These are phyloP conservation scores for Micropterix aruncella DNA, from an alignment of 2,888 invertebrate species.

Conservation along the genomic window DNA sequence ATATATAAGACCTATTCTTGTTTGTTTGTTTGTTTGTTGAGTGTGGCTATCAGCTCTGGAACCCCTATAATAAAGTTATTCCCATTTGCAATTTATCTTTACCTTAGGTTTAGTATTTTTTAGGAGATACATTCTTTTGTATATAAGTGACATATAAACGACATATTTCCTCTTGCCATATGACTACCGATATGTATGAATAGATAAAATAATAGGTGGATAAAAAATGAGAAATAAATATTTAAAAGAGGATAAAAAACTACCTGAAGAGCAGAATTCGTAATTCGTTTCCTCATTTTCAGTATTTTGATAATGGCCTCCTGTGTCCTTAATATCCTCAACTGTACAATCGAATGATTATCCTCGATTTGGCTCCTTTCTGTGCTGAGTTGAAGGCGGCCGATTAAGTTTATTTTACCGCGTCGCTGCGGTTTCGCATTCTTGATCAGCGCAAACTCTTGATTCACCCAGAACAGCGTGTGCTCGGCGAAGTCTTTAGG, in stretches of 20 bases:
- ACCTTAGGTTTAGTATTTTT: too few relatives aligned
- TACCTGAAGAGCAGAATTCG: conserved; percentile 85
- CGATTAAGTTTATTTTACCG: conserved; percentile 94
- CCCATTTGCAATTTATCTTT: too few relatives aligned
- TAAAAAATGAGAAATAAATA: conserved; percentile 4
- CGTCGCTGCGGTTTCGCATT: conserved; percentile 89
- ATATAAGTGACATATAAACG: too few relatives aligned
- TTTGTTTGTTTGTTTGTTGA: too few relatives aligned
- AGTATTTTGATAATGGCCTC: conserved; percentile 98
- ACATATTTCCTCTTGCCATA: too few relatives aligned
- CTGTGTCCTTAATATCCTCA: conserved; percentile 84
- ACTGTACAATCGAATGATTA: conserved; percentile 95
- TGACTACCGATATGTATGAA: too few relatives aligned
- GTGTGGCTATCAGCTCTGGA: too few relatives aligned
- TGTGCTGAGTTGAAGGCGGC: conserved; percentile 86
- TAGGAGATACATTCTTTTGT: too few relatives aligned
- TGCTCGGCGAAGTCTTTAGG: conserved; percentile 91
- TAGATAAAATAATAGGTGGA: too few relatives aligned
- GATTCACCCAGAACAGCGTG: conserved; percentile 92
- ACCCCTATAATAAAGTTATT: too few relatives aligned
- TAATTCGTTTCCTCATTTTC: conserved; percentile 93
- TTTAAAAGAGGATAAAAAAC: conserved; percentile 6
- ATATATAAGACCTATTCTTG: too few relatives aligned
- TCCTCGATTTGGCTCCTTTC: conserved; percentile 94
- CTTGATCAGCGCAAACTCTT: conserved; percentile 90